These are phyloP conservation scores for Notamacropus eugenii DNA, from an alignment of 2,797 vertebrate species.

Conservation along the genomic window DNA sequence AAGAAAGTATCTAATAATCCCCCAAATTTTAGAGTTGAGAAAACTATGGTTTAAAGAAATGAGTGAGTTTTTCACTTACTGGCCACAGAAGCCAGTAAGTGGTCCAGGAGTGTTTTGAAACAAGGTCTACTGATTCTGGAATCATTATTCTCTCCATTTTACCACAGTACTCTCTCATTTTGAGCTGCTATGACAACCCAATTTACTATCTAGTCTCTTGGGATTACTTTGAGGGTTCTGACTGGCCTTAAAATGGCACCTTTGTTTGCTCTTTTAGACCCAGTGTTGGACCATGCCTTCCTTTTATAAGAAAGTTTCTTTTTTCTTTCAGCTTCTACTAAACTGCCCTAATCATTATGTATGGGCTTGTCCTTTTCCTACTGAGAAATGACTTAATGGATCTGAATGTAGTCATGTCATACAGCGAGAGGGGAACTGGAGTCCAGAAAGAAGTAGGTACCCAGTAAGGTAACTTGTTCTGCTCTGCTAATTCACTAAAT, in stretches of 20 bases:
- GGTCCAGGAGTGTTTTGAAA: neutral
- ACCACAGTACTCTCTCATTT: neutral
- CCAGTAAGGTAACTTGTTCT: neutral
- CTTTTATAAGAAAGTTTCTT: neutral
- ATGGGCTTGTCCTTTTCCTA: neutral
- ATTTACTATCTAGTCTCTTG: neutral
- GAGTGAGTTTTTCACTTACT: neutral
- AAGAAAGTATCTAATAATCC: neutral
- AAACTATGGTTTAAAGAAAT: neutral
- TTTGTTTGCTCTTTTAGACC: neutral
- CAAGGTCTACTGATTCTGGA: neutral
- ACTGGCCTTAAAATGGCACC: neutral
- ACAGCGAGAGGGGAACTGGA: neutral
- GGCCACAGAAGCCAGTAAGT: neutral
- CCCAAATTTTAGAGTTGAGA: neutral
- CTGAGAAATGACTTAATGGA: neutral
- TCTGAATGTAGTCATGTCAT: neutral
- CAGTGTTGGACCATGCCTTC: neutral
- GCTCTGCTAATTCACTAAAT: slow-evolving; percentile 17
- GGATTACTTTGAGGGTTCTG: neutral
- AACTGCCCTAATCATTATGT: neutral
- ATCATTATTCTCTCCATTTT: neutral
- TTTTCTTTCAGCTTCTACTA: neutral
- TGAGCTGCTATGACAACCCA: neutral
- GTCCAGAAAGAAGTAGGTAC: slow-evolving; percentile 3